Base-by-base conservation (phyloP, 2,797 vertebrate species). In the Fistularia tabacaria region DNA sequence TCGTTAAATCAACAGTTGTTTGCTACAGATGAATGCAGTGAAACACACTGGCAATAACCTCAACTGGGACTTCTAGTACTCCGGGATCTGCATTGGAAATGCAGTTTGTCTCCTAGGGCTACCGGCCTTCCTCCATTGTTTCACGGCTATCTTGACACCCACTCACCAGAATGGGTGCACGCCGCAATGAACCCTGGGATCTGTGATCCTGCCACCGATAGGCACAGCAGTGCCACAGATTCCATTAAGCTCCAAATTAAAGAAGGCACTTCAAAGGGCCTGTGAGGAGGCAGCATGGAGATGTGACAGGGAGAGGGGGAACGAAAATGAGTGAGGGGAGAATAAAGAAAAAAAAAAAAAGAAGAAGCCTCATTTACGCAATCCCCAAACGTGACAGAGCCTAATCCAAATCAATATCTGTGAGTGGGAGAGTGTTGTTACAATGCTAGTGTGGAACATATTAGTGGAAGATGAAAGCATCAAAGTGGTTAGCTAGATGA, bases 231-330 rank as follows among this genome's bases (percentile, higher is more conserved):
- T 81, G 74, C 77, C 75, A 77, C 84, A 84, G 87, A 91, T 89
- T 88, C 85, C 85, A 90, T 90, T 89, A 90, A 89, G 85, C 87
- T 87, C 81, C 80, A 89, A 91, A 91, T 91, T 90, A 91, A 91
- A 90, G 83, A 79, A 79, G 83, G 79, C 86, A 91, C 86, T 89
- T 90, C 90, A 91, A 90, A 91, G 86, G 72, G 78, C 71, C 68
- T 73, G 77, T 51, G 77, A 83, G 80, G 79, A 87, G 80, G 77
- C 78, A 77, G 79, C 82, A 79, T 74, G 80, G 84, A 85, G 77
- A 84, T 79, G 74, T 82, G 79, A 88, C 77, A 73, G 74, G 63
- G 74, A 75, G 67, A 82, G 67, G 71, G 77, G 76, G 73, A 70
- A 74, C 49, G 13, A 79, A 80, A 79, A 80, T 80, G 77, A 84